Evolutionary conservation across 2,888 invertebrate genomes (phyloP).

Genomic region (Drosophila nr. perissopoda): DNA sequence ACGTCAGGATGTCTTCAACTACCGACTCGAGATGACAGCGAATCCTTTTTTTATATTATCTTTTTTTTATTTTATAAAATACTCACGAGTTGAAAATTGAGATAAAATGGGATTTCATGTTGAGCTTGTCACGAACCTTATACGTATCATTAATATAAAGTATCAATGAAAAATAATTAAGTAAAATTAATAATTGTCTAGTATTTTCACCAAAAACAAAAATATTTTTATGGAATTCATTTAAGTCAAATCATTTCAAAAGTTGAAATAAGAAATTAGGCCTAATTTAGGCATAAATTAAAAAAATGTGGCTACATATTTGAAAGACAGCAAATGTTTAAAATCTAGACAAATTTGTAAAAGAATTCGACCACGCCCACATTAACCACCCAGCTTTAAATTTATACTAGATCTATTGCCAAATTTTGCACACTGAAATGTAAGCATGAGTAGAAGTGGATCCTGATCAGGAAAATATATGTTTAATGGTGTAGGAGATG

Average conservation of each 20-base stretch:
- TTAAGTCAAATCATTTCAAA: neutral
- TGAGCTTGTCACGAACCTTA: neutral
- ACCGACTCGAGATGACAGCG: conserved; percentile 15
- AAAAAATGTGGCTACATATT: neutral
- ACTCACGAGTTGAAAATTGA: neutral
- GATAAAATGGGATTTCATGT: neutral
- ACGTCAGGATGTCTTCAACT: conserved; percentile 62
- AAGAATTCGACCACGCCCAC: neutral
- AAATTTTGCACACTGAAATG: neutral
- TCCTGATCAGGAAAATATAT: neutral
- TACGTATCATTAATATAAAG: too few species aligned
- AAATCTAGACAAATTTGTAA: neutral
- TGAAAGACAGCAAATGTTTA: neutral
- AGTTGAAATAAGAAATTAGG: neutral
- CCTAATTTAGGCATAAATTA: neutral
- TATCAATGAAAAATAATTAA: too few species aligned
- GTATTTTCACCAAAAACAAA: neutral
- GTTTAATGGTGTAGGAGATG: neutral
- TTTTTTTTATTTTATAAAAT: too few species aligned
- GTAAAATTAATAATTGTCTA: neutral
- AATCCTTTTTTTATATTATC: neutral
- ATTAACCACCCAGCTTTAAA: neutral
- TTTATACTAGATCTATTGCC: neutral
- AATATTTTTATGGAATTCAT: neutral
- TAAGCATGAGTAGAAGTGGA: neutral